phyloP scores from a whole-genome alignment of 2,797 vertebrate species.

The Sciaenops ocellatus region DNA sequence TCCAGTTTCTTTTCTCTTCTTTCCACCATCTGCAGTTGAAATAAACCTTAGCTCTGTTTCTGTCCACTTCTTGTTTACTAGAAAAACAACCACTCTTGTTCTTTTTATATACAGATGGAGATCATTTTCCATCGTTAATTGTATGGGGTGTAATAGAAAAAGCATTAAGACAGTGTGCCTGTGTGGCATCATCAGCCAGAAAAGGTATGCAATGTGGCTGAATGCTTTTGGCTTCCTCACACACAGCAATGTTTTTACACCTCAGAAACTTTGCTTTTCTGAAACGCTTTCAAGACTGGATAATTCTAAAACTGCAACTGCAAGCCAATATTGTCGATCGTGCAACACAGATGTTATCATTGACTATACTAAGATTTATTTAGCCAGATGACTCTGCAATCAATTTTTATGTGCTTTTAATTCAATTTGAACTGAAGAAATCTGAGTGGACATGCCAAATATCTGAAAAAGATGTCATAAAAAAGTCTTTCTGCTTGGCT shows the following conservation, averaged over 20 bases:
- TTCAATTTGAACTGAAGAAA: too few species aligned
- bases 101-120: not conserved
- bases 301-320: not conserved
- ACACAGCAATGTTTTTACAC: not conserved
- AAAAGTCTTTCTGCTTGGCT: too few species aligned
- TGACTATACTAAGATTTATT: not conserved
- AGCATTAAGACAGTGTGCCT: not conserved
- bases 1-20: slow-evolving; percentile 38
- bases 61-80: slow-evolving; percentile 6
- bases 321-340: not conserved
- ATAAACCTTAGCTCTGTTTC: slow-evolving; percentile 15
- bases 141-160: not conserved
- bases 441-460: too few species aligned
- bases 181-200: not conserved
- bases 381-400: too few species aligned
- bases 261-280: too few species aligned
- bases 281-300: not conserved
- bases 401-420: too few species aligned
- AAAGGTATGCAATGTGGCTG: not conserved
- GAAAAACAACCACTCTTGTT: slow-evolving; percentile 21
- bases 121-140: not conserved
- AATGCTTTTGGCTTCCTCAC: not conserved
- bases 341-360: not conserved
- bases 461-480: too few species aligned
- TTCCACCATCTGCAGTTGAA: slow-evolving; percentile 31